Evolutionary conservation across 1,140 invertebrate genomes (phyloP), one percentile per base, ranked within the genome.

Genomic region (Megalopta genalis): DNA sequence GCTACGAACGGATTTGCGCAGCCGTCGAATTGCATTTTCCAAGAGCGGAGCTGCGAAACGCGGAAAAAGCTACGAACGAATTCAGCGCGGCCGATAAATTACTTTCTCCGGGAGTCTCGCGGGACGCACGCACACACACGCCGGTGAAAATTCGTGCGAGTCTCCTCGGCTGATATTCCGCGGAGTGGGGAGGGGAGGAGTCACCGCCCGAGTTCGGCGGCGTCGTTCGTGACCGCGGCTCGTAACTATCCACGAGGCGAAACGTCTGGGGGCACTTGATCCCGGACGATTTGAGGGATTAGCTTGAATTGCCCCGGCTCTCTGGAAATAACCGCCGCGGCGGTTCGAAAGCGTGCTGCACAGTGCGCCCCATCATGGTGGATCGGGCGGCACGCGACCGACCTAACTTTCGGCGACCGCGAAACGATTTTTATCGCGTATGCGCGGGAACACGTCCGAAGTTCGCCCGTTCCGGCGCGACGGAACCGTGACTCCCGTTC

Each of bases 161-260:
- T 68, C 60, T 76, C 46, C 21, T 42, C 59, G 32, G 42, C n/a
- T 2, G 42, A 46, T 0, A 46, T 46, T 46, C 42, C 42, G 3
- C 42, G 14, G 42, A 12, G 42, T 1, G 9, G 2, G 10, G 12
- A 32, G 32, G 1, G 1, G n/a, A n/a, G 32, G 1, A 32, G 32
- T 32, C 32, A 68, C 81, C 78, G 64, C n/a, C 65, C 79, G 65
- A 74, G 62, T 82, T 68, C 70, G 23, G n/a, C 23, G 16, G 37
- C 39, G 65, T 86, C 3, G 42, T 57, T 86, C 74, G 82, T 86
- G 84, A 86, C 75, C 70, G 25, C 7, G 54, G 57, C 27, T 63
- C 79, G 62, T 86, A 82, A 82, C 67, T 84, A 72, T 68, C 67
- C 52, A 39, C 63, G 57, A 83, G 32, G 32, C 67, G 78, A 73